These are phyloP conservation scores for Temnothorax ravouxi DNA, from an alignment of 2,888 invertebrate species.

Conservation along the genomic window DNA sequence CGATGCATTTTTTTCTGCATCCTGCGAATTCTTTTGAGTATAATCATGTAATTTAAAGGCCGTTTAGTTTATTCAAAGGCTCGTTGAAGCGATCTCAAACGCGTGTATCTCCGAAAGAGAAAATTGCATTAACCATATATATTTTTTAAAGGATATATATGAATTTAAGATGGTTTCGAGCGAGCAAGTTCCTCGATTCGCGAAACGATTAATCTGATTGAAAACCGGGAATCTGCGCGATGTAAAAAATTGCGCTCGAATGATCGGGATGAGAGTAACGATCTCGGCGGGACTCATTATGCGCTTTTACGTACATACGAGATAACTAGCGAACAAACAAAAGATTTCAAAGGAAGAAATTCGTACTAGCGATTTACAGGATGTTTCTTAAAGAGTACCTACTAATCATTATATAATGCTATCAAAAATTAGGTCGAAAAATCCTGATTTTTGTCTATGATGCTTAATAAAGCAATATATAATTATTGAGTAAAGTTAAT, in stretches of 20 bases:
- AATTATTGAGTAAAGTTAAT: too few species aligned
- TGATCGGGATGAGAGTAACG: conserved; percentile 34
- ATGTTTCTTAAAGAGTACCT: neutral
- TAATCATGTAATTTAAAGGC: neutral
- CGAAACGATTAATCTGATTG: neutral
- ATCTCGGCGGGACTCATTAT: conserved; percentile 40
- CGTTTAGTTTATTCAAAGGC: neutral
- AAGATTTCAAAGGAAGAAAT: conserved; percentile 34
- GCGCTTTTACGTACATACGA: conserved; percentile 56
- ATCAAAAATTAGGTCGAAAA: too few species aligned
- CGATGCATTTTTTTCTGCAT: neutral
- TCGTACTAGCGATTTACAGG: conserved; percentile 43
- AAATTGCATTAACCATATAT: neutral
- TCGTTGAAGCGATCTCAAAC: neutral
- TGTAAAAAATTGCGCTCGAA: neutral
- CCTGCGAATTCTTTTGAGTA: neutral
- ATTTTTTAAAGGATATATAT: conserved; percentile 2
- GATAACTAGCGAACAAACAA: conserved; percentile 39
- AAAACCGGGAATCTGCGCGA: neutral
- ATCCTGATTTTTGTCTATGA: too few species aligned
- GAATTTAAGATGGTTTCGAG: neutral
- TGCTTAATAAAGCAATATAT: too few species aligned
- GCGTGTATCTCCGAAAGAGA: neutral
- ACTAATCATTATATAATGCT: too few species aligned
- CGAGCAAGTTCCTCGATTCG: neutral